Conservation (phyloP, 2,113 vertebrate species). For the Mesitornis unicolor region DNA sequence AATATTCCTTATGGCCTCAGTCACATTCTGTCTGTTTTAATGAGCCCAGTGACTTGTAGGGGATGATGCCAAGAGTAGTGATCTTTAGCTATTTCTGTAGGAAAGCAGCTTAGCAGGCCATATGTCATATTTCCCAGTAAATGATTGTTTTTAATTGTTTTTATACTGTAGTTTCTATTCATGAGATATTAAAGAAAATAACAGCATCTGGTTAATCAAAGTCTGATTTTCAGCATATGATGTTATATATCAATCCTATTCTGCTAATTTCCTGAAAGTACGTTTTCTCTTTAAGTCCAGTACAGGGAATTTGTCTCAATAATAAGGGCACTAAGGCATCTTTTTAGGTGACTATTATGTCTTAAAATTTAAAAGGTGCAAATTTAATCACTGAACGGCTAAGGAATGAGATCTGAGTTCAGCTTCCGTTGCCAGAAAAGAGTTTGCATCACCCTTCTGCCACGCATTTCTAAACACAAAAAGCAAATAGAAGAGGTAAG, state of each 20-base stretch:
- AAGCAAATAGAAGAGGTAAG: not conserved
- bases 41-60: not conserved
- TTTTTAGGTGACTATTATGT: not conserved
- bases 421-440: not conserved
- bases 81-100: constrained; percentile 39
- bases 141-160: constrained; percentile 41
- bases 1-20: not conserved
- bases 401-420: not conserved
- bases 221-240: not conserved
- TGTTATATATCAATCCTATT: not conserved
- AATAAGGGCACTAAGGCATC: not conserved
- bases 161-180: not conserved
- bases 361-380: not conserved
- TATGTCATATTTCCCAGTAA: constrained; percentile 45
- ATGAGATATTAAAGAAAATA: constrained; percentile 32
- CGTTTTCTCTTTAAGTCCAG: not conserved
- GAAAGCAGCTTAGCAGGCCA: constrained; percentile 28
- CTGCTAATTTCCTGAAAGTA: not conserved
- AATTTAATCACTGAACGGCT: not conserved
- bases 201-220: constrained; percentile 24
- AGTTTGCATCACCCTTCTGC: not conserved
- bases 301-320: not conserved
- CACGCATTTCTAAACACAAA: not conserved
- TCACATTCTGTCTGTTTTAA: not conserved
- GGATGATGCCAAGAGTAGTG: not conserved